phyloP scores from a whole-genome alignment of 2,888 invertebrate genomes.

The Lymantria dispar region DNA sequence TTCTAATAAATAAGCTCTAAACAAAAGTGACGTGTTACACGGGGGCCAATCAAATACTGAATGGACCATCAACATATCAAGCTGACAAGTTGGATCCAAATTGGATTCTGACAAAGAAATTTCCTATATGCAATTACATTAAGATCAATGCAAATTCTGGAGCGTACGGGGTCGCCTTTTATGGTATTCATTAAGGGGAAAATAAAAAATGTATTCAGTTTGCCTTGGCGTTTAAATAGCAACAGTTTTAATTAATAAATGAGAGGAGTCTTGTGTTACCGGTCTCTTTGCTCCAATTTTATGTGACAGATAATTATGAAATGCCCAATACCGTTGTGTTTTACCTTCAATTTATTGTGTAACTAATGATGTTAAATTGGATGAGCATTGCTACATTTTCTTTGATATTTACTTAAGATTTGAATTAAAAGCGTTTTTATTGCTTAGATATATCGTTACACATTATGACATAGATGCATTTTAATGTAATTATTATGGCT shows the following conservation, averaged over 20 bases:
- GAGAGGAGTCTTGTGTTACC: conserved; percentile 28
- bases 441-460: background rate
- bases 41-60: conserved; percentile 41
- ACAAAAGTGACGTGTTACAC: conserved; percentile 29
- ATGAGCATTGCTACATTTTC: conserved; percentile 33
- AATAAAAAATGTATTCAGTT: conserved; percentile 56
- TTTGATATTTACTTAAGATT: conserved; percentile 17
- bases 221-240: conserved; percentile 63
- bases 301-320: conserved; percentile 47
- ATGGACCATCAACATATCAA: conserved; percentile 54
- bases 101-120: conserved; percentile 39
- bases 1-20: conserved; percentile 27
- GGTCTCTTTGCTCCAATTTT: conserved; percentile 31
- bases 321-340: conserved; percentile 45
- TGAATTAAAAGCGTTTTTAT: conserved; percentile 8
- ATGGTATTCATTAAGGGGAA: conserved; percentile 70
- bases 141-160: conserved; percentile 70
- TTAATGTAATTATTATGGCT: background rate
- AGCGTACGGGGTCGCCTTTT: conserved; percentile 56
- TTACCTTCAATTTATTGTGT: conserved; percentile 43
- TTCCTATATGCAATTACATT: conserved; percentile 47
- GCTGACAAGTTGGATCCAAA: conserved; percentile 41
- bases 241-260: conserved; percentile 64
- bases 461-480: background rate
- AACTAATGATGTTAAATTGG: conserved; percentile 29